phyloP scores from a whole-genome alignment of 2,797 vertebrate species.

The Spea hammondii region DNA sequence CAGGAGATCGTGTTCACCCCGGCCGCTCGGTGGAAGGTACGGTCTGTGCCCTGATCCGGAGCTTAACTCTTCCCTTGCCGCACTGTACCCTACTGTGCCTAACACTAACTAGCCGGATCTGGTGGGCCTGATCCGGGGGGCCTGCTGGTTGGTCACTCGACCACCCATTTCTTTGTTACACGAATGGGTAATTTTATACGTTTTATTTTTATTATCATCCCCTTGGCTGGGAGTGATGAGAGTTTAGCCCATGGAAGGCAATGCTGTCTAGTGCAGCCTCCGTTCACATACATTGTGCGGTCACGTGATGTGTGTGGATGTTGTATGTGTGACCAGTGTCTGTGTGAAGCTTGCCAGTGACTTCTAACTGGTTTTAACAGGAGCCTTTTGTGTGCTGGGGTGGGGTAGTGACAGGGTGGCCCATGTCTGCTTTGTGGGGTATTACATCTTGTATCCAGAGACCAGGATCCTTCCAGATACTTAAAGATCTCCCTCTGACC shows the following conservation, averaged over 20 bases:
- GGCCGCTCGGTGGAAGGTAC: conserved; percentile 27
- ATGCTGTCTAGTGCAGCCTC: no score
- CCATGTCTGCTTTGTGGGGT: background rate
- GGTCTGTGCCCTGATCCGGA: background rate
- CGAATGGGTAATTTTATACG: no score
- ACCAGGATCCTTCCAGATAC: background rate
- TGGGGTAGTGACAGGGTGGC: background rate
- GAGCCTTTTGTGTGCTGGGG: no score
- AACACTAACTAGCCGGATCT: background rate
- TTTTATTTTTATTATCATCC: no score
- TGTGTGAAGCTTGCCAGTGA: no score
- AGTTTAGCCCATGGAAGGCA: no score
- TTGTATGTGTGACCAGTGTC: no score
- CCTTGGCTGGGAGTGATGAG: no score
- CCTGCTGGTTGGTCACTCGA: background rate
- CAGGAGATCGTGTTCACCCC: background rate
- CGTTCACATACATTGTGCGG: no score
- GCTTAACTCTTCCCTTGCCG: background rate
- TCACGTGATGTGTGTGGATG: no score
- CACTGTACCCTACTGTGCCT: background rate
- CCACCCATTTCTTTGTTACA: background rate
- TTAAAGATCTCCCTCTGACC: conserved; percentile 13
- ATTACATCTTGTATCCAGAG: background rate
- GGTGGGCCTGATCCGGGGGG: background rate
- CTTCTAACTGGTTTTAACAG: no score